Percentiles rank a stretch among this genome's conserved stretches.
These are phyloP conservation scores for Cheilosia vulpina DNA, from an alignment of 2,888 invertebrate species.

Conservation along the genomic window DNA sequence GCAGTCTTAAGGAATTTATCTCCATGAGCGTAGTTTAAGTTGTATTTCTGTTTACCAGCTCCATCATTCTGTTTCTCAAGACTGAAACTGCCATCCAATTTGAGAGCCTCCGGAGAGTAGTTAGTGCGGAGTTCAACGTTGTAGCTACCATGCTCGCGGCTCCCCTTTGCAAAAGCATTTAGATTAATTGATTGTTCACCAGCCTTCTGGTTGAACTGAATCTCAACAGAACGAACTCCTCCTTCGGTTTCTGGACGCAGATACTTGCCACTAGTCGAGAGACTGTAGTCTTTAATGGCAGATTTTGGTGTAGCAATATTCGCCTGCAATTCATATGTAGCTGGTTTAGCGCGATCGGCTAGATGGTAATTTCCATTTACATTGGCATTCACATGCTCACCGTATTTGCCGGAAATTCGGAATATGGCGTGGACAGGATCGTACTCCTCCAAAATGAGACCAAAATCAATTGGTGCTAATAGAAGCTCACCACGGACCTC, in stretches of 20 bases:
- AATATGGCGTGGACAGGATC: slow-evolving; percentile 81
- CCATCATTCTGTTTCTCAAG: slow-evolving; percentile 77
- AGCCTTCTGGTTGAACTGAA: slow-evolving; percentile 76
- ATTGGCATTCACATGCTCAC: slow-evolving; percentile 83
- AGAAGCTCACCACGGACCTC: slow-evolving; percentile 80
- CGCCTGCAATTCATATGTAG: slow-evolving; percentile 84
- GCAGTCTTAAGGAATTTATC: slow-evolving; percentile 83
- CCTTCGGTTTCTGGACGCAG: slow-evolving; percentile 78
- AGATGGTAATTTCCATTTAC: slow-evolving; percentile 83
- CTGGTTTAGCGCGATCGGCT: slow-evolving; percentile 81
- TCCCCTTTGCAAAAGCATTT: slow-evolving; percentile 77
- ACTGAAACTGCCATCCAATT: slow-evolving; percentile 79
- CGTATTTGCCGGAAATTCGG: slow-evolving; percentile 84
- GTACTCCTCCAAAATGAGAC: slow-evolving; percentile 79
- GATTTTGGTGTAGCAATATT: slow-evolving; percentile 85
- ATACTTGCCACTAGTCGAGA: slow-evolving; percentile 81
- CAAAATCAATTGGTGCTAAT: slow-evolving; percentile 80
- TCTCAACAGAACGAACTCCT: slow-evolving; percentile 76
- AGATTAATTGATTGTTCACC: slow-evolving; percentile 77
- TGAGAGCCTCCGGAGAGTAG: slow-evolving; percentile 77
- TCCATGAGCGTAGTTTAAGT: slow-evolving; percentile 79
- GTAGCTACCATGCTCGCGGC: slow-evolving; percentile 78
- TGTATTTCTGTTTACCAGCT: slow-evolving; percentile 77
- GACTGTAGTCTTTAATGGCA: slow-evolving; percentile 83
- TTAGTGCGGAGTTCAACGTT: slow-evolving; percentile 77